Base-by-base conservation (phyloP, 2,888 invertebrate species). In the Tinea pellionella region DNA sequence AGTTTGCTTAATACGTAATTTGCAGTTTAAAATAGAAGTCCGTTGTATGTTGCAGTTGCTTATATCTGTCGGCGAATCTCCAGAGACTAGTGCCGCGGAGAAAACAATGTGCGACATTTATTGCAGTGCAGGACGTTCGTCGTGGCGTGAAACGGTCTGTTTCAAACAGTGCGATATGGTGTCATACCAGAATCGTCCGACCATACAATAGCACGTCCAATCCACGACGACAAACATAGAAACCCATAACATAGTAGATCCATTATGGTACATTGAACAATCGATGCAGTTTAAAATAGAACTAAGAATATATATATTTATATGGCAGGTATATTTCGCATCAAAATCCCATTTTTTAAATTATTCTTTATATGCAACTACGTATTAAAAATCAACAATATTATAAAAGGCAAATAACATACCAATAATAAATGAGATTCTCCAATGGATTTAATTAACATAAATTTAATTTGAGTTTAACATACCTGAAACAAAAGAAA, bases 41-140 rank as follows among this genome's bases (percentile, higher is more conserved):
- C 57, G n/a, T 57, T 57, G 30, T n/a, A 24, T 57, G 57, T 57
- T 32, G 13, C 3, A 32, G 15, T 15, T 9, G 55, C 18, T 55
- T 32, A 30, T 2, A 57, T 6, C 15, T 57, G 30, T 12, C 57
- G 8, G 30, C 32, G 32, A 13, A 57, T n/a, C 57, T 13, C 32
- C 32, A 30, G 32, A 32, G 57, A 32, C 32, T 78, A 75, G 76
- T 73, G 66, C 71, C 66, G 70, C 66, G 69, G 8, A 51, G 63
- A 61, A 63, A 63, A 85, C 85, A 86, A 84, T 78, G 71, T 72
- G 70, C 73, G 75, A 75, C 73, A 73, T 77, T 82, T 82, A 83
- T 84, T 82, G 73, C 71, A 71, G 62, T 69, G 65, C 64, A 73
- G 71, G 76, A 77, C 74, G 72, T 69, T 74, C 69, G 72, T 76